Conservation (phyloP, 1,140 invertebrate species). For the Drosophila oshimai region DNA sequence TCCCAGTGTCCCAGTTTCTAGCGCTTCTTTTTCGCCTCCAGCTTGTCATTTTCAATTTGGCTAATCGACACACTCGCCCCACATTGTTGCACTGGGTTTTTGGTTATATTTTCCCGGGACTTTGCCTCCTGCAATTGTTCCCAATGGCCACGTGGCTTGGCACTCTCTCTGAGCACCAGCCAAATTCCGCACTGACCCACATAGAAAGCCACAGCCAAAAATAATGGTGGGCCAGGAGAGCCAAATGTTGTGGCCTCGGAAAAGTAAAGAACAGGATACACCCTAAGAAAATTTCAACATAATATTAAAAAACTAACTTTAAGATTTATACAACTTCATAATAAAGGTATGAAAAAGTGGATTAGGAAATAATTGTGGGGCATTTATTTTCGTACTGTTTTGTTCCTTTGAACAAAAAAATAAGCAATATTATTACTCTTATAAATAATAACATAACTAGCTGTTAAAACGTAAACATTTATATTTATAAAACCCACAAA, state of each 20-base stretch:
- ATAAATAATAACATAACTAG: no score
- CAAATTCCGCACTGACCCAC: constrained; percentile 67
- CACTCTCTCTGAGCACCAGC: constrained; percentile 23
- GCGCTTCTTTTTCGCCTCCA: constrained; percentile 19
- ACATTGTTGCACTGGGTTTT: constrained; percentile 40
- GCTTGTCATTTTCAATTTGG: constrained; percentile 75
- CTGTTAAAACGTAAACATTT: no score
- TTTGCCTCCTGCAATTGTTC: constrained; percentile 58
- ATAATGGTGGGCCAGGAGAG: constrained; percentile 28
- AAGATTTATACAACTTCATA: no score
- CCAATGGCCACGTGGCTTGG: constrained; percentile 65
- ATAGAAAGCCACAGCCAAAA: constrained; percentile 55
- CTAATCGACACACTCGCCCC: constrained; percentile 64
- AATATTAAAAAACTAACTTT: not conserved
- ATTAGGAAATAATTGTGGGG: no score
- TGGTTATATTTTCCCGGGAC: constrained; percentile 5
- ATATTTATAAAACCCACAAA: no score
- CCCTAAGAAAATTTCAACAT: not conserved
- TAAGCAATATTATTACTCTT: no score
- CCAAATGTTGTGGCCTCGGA: constrained; percentile 1
- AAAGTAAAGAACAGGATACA: not conserved
- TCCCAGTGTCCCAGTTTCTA: constrained; percentile 30
- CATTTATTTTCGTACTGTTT: no score
- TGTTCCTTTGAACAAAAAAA: no score
- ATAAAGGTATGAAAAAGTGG: no score